Conservation (phyloP, 2,888 invertebrate species). For the Neoitamus cyanurus region DNA sequence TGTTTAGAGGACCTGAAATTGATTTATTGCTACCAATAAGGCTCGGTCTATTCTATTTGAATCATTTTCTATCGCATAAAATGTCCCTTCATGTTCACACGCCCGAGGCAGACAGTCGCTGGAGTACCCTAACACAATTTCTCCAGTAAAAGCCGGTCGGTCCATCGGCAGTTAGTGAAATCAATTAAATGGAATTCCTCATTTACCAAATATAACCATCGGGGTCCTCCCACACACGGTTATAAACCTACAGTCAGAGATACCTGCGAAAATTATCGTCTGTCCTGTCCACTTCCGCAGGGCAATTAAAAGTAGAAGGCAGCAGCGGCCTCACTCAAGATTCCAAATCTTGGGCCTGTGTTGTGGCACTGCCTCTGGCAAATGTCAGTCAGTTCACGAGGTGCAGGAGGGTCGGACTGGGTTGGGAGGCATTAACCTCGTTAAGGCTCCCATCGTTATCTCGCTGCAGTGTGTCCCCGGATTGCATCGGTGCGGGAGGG, state of each 20-base stretch:
- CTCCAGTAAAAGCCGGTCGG: background rate
- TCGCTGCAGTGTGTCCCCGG: background rate
- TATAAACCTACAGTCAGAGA: background rate
- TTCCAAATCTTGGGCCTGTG: background rate
- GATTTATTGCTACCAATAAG: background rate
- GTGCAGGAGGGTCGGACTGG: background rate
- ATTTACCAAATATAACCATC: background rate
- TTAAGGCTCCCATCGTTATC: slow-evolving; percentile 9
- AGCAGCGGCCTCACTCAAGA: background rate
- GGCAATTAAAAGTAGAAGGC: background rate
- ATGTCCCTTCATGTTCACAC: background rate
- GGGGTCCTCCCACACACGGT: background rate
- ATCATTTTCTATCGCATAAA: background rate
- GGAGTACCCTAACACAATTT: background rate
- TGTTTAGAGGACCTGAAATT: background rate
- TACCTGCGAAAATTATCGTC: background rate
- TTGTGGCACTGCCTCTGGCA: background rate
- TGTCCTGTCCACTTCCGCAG: background rate
- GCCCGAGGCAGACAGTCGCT: background rate
- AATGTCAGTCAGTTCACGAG: background rate
- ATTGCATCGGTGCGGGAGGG: background rate
- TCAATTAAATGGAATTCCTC: background rate
- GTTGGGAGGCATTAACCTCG: slow-evolving; percentile 26
- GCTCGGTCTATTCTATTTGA: background rate
- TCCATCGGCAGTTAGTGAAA: background rate